A percentile compares a stretch with the other conserved stretches of the same genome.
phyloP scores from a whole-genome alignment of 2,888 invertebrate species.

The Tillus elongatus region DNA sequence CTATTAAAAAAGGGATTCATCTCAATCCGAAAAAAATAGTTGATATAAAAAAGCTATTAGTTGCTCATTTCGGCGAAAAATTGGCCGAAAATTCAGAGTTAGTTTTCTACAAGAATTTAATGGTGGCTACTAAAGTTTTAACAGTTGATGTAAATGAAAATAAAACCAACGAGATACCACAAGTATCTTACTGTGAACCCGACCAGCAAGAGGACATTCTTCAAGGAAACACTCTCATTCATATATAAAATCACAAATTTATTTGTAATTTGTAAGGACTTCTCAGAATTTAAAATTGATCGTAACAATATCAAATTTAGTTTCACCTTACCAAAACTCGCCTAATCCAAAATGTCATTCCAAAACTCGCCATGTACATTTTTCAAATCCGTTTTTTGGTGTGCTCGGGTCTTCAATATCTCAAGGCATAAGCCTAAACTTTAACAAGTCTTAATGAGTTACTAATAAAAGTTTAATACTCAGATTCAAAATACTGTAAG shows the following conservation, averaged over 20 bases:
- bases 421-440: neutral
- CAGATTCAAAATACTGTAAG: slow-evolving; percentile 3
- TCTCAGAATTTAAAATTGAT: neutral
- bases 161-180: too few relatives aligned
- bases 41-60: slow-evolving; percentile 1
- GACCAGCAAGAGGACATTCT: slow-evolving; percentile 4
- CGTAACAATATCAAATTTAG: neutral
- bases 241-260: slow-evolving; percentile 2
- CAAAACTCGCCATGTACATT: slow-evolving; percentile 2
- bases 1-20: neutral
- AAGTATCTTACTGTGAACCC: slow-evolving; percentile 2
- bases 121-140: slow-evolving; percentile 1
- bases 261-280: neutral
- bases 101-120: slow-evolving; percentile 3
- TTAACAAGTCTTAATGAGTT: slow-evolving; percentile 1
- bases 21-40: slow-evolving; percentile 1
- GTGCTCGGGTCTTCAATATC: slow-evolving; percentile 4
- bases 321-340: slow-evolving; percentile 1
- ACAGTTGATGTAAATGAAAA: too few relatives aligned
- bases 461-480: slow-evolving; percentile 3
- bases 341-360: slow-evolving; percentile 3
- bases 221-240: slow-evolving; percentile 1
- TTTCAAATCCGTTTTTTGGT: slow-evolving; percentile 2
- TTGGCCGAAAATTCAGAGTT: neutral
- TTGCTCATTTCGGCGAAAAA: slow-evolving; percentile 1